phyloP scores from a whole-genome alignment of 2,797 vertebrate genomes.

The Esox lucius region DNA sequence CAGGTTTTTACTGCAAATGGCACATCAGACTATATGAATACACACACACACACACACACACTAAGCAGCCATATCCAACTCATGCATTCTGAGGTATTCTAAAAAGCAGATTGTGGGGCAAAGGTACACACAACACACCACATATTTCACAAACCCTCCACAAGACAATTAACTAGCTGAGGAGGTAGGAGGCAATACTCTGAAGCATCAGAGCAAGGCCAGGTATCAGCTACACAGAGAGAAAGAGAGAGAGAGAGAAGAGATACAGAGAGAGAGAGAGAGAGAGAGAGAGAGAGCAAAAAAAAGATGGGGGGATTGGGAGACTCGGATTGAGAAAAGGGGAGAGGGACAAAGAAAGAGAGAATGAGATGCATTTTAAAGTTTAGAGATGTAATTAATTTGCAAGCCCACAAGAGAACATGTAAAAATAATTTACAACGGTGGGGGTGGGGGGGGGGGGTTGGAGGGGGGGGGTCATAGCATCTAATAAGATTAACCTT shows the following conservation, averaged over 20 bases:
- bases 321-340: background rate
- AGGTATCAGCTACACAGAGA: constrained; percentile 30
- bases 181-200: constrained; percentile 58
- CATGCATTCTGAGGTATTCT: too few species aligned
- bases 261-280: constrained; percentile 1
- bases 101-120: too few species aligned
- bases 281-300: constrained; percentile 5
- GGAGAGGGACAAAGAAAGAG: background rate
- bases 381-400: background rate
- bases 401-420: background rate
- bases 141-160: constrained; percentile 52
- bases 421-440: background rate
- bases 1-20: background rate
- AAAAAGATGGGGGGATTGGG: background rate
- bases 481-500: constrained; percentile 57
- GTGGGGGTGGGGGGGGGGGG: too few species aligned
- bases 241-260: background rate
- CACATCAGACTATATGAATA: background rate
- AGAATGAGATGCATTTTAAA: background rate
- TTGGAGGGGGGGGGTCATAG: background rate
- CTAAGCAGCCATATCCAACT: too few species aligned
- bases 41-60: background rate
- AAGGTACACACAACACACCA: background rate
- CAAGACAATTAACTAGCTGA: constrained; percentile 67
- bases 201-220: constrained; percentile 66